Conservation (phyloP, 2,113 vertebrate species). For the Syrmaticus mikado region DNA sequence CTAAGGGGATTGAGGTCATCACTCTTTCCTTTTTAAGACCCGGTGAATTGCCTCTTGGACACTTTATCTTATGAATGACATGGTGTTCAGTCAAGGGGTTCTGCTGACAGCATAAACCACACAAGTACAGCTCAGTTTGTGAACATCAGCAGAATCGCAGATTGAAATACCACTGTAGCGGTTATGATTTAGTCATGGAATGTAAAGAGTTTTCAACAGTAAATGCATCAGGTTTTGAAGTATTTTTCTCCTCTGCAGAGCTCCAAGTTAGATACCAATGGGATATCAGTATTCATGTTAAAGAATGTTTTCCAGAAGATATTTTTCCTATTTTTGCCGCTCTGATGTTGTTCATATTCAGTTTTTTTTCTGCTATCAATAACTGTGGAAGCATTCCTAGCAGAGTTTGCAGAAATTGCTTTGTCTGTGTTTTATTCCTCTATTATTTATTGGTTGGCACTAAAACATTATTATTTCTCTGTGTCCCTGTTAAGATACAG, state of each 20-base stretch:
- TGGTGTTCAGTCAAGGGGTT: conserved; percentile 34
- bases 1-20: conserved; percentile 51
- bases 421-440: conserved; percentile 44
- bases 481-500: neutral
- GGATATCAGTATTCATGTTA: conserved; percentile 52
- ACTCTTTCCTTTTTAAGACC: conserved; percentile 12
- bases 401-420: conserved; percentile 56
- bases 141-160: conserved; percentile 67
- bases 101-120: conserved; percentile 38
- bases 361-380: conserved; percentile 7
- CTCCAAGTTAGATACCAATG: conserved; percentile 41
- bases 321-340: neutral
- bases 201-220: conserved; percentile 68
- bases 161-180: neutral
- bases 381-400: conserved; percentile 7
- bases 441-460: conserved; percentile 2
- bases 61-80: conserved; percentile 11
- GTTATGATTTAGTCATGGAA: conserved; percentile 62
- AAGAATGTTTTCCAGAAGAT: conserved; percentile 22
- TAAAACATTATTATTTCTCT: conserved; percentile 46
- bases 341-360: neutral
- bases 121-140: neutral
- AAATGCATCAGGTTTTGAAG: conserved; percentile 62
- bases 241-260: conserved; percentile 51
- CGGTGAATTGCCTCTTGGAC: conserved; percentile 51